A percentile compares a stretch with the other conserved stretches of the same genome.
Conservation (phyloP, 2,888 invertebrate species). For the Apamea anceps region DNA sequence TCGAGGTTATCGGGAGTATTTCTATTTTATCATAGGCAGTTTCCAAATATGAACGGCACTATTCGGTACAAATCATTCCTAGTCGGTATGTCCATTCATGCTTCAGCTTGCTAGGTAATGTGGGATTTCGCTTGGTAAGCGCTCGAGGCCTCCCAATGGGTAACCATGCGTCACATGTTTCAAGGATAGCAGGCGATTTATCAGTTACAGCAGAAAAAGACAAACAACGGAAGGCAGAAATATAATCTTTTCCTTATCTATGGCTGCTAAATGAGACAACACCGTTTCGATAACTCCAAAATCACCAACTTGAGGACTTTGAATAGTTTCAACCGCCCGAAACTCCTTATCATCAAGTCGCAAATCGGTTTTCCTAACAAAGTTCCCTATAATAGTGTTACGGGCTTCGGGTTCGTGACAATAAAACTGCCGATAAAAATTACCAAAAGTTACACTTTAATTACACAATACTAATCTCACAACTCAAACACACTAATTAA, state of each 20-base stretch:
- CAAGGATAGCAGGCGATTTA: neutral
- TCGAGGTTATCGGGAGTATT: no score
- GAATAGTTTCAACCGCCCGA: neutral
- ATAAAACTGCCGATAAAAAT: no score
- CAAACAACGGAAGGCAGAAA: neutral
- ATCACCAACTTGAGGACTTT: no score
- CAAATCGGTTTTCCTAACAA: conserved; percentile 16
- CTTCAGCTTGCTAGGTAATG: conserved; percentile 17
- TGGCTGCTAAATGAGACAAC: neutral
- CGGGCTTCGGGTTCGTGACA: no score
- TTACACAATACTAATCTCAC: no score
- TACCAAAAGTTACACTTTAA: no score
- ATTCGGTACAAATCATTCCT: neutral
- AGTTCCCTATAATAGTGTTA: neutral
- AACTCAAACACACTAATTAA: no score
- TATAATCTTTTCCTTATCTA: neutral
- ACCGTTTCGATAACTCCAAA: neutral
- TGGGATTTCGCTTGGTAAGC: conserved; percentile 23
- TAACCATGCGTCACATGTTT: conserved; percentile 16
- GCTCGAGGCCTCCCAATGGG: conserved; percentile 22
- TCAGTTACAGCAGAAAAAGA: neutral
- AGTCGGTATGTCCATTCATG: conserved; percentile 11
- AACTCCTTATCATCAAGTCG: neutral
- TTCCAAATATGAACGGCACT: neutral
- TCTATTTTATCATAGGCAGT: no score